Conservation (phyloP, 2,797 vertebrate genomes). For the Antennarius maculatus region DNA sequence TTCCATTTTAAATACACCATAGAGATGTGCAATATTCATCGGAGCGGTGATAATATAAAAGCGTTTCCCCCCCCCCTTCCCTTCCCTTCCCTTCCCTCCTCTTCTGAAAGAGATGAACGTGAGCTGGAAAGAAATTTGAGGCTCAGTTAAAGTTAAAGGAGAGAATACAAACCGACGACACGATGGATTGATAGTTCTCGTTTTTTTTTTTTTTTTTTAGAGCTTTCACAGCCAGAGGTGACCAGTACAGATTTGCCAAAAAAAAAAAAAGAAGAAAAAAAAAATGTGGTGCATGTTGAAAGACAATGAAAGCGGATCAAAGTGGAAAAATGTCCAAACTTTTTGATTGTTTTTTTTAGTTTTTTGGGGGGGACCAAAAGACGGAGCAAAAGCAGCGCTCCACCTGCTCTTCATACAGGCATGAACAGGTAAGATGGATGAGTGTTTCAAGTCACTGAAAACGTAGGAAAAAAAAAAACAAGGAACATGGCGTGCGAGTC, state of each 20-base stretch:
- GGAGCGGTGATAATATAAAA: slow-evolving; percentile 50
- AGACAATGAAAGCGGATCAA: slow-evolving; percentile 41
- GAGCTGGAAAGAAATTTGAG: slow-evolving; percentile 62
- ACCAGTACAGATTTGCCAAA: slow-evolving; percentile 66
- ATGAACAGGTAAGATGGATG: slow-evolving; percentile 73
- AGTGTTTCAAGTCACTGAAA: slow-evolving; percentile 74
- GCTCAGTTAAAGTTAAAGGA: slow-evolving; percentile 41
- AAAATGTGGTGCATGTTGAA: slow-evolving; percentile 42
- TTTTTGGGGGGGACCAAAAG: slow-evolving; percentile 24
- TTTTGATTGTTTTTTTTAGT: slow-evolving; percentile 42
- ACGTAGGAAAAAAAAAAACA: slow-evolving; percentile 51
- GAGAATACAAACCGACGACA: slow-evolving; percentile 52
- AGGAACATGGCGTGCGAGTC: slow-evolving; percentile 72
- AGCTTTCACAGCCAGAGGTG: slow-evolving; percentile 59
- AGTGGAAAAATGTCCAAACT: slow-evolving; percentile 60
- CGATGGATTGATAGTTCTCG: slow-evolving; percentile 28
- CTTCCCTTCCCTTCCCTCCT: slow-evolving; percentile 15
- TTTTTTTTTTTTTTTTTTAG: not conserved
- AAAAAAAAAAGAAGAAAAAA: slow-evolving; percentile 17
- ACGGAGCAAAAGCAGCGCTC: slow-evolving; percentile 56
- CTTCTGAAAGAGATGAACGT: slow-evolving; percentile 37
- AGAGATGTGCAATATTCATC: slow-evolving; percentile 52
- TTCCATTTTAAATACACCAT: slow-evolving; percentile 46
- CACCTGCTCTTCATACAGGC: slow-evolving; percentile 67
- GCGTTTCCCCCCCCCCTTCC: slow-evolving; percentile 48